Evolutionary conservation across 2,797 vertebrate species (phyloP).

Genomic region (Phalanger gymnotis): DNA sequence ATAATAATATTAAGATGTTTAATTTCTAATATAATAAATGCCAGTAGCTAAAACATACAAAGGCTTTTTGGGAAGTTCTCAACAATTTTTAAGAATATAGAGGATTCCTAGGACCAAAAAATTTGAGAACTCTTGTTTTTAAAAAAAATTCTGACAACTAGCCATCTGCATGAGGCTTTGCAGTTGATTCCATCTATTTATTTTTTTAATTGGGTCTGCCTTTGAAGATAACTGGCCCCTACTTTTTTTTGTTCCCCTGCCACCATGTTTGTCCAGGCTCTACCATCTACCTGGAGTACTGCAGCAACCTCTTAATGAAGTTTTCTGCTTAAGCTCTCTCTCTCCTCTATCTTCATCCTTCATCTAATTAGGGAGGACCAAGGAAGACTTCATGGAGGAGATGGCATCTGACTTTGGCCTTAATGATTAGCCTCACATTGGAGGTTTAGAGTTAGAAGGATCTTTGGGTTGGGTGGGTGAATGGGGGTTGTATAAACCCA

Average conservation of each 20-base stretch:
- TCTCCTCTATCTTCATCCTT: not conserved
- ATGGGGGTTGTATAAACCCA: not conserved
- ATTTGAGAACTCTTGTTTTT: not conserved
- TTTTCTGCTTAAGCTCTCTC: not conserved
- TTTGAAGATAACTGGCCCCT: not conserved
- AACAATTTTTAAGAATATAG: not conserved
- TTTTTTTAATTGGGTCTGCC: not conserved
- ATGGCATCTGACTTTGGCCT: not conserved
- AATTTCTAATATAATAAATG: not conserved
- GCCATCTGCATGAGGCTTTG: not conserved
- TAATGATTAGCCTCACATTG: not conserved
- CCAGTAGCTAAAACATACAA: not conserved
- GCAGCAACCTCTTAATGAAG: not conserved
- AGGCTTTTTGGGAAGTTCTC: not conserved
- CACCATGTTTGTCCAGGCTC: not conserved
- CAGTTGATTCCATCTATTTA: not conserved
- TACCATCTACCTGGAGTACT: not conserved
- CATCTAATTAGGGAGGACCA: not conserved
- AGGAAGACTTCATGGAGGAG: not conserved
- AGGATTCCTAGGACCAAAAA: not conserved
- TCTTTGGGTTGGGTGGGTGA: not conserved
- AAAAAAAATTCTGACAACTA: not conserved
- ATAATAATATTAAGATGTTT: not conserved
- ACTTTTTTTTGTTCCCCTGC: not conserved
- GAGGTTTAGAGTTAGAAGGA: not conserved